Evolutionary conservation across 2,113 vertebrate species (phyloP).

Genomic region (Oreochromis niloticus): DNA sequence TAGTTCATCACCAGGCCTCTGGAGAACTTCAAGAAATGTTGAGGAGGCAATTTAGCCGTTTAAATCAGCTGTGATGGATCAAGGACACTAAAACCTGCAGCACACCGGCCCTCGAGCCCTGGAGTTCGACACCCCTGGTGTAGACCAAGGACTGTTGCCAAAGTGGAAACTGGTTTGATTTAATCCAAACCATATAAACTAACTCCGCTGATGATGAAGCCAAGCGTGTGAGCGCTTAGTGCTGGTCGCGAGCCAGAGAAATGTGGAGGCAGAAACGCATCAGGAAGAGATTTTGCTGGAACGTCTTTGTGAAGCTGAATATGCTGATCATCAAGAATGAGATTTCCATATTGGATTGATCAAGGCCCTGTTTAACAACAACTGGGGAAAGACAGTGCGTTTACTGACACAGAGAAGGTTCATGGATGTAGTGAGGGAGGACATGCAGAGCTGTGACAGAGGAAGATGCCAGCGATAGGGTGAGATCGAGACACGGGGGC

Average conservation of each 20-base stretch:
- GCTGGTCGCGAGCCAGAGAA: background rate
- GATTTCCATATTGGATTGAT: background rate
- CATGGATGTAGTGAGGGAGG: background rate
- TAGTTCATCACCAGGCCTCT: too few species aligned
- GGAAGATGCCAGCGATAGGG: background rate
- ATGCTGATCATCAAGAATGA: background rate
- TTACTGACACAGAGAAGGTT: background rate
- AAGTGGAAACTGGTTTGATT: background rate
- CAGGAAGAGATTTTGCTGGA: background rate
- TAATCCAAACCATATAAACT: background rate
- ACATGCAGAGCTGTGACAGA: background rate
- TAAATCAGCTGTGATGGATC: too few species aligned
- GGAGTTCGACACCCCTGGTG: too few species aligned
- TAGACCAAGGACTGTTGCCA: background rate
- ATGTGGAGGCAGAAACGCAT: background rate
- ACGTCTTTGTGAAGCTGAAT: background rate
- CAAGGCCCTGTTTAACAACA: background rate
- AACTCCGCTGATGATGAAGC: background rate
- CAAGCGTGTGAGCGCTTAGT: accelerated
- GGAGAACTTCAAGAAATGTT: too few species aligned
- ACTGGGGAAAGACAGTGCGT: background rate
- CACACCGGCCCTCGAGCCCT: too few species aligned
- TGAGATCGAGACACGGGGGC: background rate
- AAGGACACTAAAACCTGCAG: too few species aligned
- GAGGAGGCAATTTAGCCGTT: too few species aligned